Conservation (phyloP, 2,113 vertebrate genomes). For the Ochotona curzoniae region DNA sequence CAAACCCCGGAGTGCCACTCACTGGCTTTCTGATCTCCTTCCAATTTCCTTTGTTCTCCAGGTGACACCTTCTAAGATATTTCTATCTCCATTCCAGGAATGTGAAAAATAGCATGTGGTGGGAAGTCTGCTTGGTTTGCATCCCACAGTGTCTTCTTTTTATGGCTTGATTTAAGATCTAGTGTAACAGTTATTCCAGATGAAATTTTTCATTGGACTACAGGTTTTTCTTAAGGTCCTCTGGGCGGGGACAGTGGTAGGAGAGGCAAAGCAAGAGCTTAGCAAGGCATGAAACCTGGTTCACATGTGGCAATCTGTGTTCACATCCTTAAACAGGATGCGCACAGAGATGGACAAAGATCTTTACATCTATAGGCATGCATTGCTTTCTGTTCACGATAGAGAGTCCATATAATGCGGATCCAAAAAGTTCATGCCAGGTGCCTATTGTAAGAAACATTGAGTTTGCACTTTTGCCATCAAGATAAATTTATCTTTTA, state of each 20-base stretch:
- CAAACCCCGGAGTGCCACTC: not conserved
- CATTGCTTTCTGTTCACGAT: not conserved
- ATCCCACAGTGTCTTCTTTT: not conserved
- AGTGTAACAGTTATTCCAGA: slow-evolving; percentile 47
- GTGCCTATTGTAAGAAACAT: no score
- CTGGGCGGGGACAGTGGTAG: not conserved
- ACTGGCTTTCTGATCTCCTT: not conserved
- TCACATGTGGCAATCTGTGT: not conserved
- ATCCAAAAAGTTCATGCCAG: no score
- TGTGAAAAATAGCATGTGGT: slow-evolving; percentile 27
- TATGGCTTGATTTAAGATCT: slow-evolving; percentile 45
- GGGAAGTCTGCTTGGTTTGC: slow-evolving; percentile 1
- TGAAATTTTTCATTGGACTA: slow-evolving; percentile 36
- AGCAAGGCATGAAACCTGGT: not conserved
- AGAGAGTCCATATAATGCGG: not conserved
- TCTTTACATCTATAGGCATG: not conserved
- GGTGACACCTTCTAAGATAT: not conserved
- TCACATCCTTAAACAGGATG: not conserved
- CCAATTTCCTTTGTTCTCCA: not conserved
- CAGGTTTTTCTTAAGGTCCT: not conserved
- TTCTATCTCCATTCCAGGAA: not conserved
- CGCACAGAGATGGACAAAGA: not conserved
- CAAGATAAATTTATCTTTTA: no score
- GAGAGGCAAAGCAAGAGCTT: not conserved
- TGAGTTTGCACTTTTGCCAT: no score